These are phyloP conservation scores for Myiagra hebetior DNA, from an alignment of 2,113 vertebrate species.

Conservation along the genomic window DNA sequence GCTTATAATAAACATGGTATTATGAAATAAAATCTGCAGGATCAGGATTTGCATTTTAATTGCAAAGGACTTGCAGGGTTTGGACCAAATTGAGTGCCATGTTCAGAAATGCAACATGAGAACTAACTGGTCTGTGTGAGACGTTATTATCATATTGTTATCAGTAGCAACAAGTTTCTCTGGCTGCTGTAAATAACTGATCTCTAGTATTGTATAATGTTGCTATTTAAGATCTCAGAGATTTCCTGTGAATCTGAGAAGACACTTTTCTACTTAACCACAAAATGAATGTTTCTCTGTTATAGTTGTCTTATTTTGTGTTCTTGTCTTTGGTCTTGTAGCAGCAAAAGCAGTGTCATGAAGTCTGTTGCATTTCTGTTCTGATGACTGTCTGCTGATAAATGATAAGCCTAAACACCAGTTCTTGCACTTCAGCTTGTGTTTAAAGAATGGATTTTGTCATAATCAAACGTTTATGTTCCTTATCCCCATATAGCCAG, in stretches of 20 bases:
- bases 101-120: background rate
- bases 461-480: background rate
- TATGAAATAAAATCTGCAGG: background rate
- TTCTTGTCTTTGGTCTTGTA: background rate
- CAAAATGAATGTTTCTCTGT: background rate
- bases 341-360: background rate
- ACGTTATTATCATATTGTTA: background rate
- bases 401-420: background rate
- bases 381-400: background rate
- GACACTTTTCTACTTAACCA: background rate
- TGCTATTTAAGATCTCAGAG: background rate
- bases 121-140: background rate
- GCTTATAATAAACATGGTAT: background rate
- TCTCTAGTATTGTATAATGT: background rate
- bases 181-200: background rate
- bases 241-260: background rate
- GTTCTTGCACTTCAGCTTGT: background rate
- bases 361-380: background rate
- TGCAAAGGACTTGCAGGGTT: background rate
- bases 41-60: background rate
- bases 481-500: background rate
- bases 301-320: background rate
- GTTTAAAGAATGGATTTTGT: background rate
- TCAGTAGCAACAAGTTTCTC: background rate
- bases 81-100: background rate